A percentile compares a stretch with the other conserved stretches of the same genome.
Evolutionary conservation across 2,113 vertebrate genomes (phyloP).

Genomic region (Scortum barcoo): DNA sequence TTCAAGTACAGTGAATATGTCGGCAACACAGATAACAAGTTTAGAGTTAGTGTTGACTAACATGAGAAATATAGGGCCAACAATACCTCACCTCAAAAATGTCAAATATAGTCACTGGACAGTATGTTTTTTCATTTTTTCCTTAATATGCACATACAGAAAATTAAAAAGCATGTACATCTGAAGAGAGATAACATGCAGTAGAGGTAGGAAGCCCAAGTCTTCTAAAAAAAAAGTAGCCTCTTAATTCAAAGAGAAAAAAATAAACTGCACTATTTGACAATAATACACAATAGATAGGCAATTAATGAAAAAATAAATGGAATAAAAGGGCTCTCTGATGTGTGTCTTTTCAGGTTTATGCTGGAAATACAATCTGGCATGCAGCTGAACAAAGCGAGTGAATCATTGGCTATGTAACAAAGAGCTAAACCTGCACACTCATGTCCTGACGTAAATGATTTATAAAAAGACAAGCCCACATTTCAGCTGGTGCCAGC

Average conservation of each 20-base stretch:
- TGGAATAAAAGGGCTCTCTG: neutral
- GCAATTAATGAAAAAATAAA: neutral
- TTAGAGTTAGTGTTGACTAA: too few species aligned
- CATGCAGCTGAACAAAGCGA: conserved; percentile 13
- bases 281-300: neutral
- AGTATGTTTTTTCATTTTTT: neutral
- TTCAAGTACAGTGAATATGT: neutral
- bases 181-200: neutral
- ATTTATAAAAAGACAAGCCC: conserved; percentile 61
- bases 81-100: neutral
- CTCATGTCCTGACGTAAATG: conserved; percentile 63
- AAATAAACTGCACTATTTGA: neutral
- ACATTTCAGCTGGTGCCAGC: conserved; percentile 26
- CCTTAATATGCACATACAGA: neutral
- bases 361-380: conserved; percentile 5
- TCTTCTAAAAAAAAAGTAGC: too few species aligned
- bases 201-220: neutral
- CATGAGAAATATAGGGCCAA: neutral
- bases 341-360: neutral
- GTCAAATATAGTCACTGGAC: neutral
- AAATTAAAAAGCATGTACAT: neutral
- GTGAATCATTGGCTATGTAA: conserved; percentile 59
- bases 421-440: conserved; percentile 54
- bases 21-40: neutral
- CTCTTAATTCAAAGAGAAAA: neutral